A percentile compares a stretch with the other conserved stretches of the same genome.
These are phyloP conservation scores for Mimachlamys varia DNA, from an alignment of 2,888 invertebrate genomes.

Conservation along the genomic window DNA sequence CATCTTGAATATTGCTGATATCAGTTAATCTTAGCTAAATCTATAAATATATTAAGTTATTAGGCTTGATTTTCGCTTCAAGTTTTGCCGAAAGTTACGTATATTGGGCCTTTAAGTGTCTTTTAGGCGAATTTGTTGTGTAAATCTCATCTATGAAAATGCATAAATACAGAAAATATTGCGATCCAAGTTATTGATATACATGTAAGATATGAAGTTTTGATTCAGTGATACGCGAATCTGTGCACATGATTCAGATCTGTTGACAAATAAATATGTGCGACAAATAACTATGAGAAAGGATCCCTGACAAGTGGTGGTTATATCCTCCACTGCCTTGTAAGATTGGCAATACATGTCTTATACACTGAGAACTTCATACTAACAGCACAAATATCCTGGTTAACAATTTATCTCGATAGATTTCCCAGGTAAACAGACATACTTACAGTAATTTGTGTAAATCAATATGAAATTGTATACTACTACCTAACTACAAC, in stretches of 20 bases:
- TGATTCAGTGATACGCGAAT: neutral
- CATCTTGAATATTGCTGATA: too few relatives aligned
- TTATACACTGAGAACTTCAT: neutral
- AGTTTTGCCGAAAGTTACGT: too few relatives aligned
- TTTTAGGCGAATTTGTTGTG: neutral
- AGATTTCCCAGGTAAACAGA: neutral
- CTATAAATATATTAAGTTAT: too few relatives aligned
- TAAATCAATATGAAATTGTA: neutral
- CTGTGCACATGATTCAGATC: neutral
- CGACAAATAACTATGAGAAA: neutral
- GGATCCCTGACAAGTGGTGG: neutral
- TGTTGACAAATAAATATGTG: neutral
- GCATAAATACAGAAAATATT: neutral
- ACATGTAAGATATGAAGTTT: neutral
- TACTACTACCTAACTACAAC: conserved; percentile 8
- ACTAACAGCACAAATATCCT: neutral
- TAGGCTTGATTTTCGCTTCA: too few relatives aligned
- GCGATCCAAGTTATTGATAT: neutral
- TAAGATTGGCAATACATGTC: neutral
- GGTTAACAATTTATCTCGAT: neutral
- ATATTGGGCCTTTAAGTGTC: too few relatives aligned
- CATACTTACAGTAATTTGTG: conserved; percentile 4
- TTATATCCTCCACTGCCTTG: neutral
- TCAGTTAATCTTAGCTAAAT: too few relatives aligned
- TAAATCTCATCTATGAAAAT: neutral